phyloP scores from a whole-genome alignment of 2,888 invertebrate genomes.

The Xanthia icteritia region DNA sequence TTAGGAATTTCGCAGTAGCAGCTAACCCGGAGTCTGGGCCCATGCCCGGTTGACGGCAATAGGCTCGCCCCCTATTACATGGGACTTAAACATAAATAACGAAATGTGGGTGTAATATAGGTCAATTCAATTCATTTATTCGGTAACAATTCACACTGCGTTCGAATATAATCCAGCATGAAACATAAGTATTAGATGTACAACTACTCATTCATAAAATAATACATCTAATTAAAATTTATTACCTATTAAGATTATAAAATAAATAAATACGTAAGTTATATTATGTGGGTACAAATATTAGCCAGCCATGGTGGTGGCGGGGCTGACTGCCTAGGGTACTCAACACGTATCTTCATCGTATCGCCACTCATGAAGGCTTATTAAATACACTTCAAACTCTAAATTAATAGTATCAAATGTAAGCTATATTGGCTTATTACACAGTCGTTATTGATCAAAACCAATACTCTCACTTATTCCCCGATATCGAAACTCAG shows the following conservation, averaged over 20 bases:
- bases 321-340: neutral
- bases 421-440: no score
- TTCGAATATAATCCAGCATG: no score
- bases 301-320: neutral
- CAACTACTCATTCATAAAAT: no score
- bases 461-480: neutral
- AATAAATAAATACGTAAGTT: no score
- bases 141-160: no score
- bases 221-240: no score
- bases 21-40: no score
- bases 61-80: neutral
- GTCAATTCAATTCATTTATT: no score
- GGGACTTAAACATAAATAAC: neutral
- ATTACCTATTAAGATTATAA: no score
- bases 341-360: neutral
- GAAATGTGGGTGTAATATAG: neutral
- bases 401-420: neutral
- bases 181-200: no score
- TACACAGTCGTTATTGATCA: neutral
- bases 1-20: no score
- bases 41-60: no score
- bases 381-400: neutral
- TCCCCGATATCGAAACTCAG: constrained; percentile 1
- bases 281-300: neutral
- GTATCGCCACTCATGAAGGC: neutral